phyloP scores from a whole-genome alignment of 2,888 invertebrate genomes.

The Therioaphis trifolii region DNA sequence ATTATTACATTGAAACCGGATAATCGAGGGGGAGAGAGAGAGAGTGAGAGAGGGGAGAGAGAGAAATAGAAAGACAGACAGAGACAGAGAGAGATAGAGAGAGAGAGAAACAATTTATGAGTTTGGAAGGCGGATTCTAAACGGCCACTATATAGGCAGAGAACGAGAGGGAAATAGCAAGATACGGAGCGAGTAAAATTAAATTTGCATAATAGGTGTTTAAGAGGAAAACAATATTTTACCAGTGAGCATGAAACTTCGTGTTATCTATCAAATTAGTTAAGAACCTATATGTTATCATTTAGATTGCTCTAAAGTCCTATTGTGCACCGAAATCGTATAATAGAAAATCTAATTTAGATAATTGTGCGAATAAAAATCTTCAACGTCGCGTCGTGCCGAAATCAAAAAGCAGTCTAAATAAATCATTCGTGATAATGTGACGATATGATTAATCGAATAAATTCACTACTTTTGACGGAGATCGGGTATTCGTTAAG shows the following conservation, averaged over 20 bases:
- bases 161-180: not conserved
- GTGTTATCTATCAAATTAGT: not conserved
- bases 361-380: too few relatives aligned
- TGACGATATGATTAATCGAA: too few relatives aligned
- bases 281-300: not conserved
- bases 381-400: too few relatives aligned
- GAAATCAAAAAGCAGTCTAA: too few relatives aligned
- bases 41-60: not conserved
- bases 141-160: not conserved
- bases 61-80: too few relatives aligned
- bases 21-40: not conserved
- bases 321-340: too few relatives aligned
- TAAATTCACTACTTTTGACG: not conserved
- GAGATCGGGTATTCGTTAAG: not conserved
- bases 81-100: too few relatives aligned
- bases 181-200: not conserved
- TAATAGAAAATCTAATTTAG: too few relatives aligned
- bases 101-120: not conserved
- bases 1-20: conserved; percentile 8
- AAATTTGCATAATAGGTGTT: not conserved
- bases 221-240: conserved; percentile 20
- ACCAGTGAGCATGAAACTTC: not conserved
- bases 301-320: too few relatives aligned
- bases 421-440: too few relatives aligned
- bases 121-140: not conserved